Base-by-base conservation (phyloP, 2,888 invertebrate genomes). In the Cosmopolites sordidus region DNA sequence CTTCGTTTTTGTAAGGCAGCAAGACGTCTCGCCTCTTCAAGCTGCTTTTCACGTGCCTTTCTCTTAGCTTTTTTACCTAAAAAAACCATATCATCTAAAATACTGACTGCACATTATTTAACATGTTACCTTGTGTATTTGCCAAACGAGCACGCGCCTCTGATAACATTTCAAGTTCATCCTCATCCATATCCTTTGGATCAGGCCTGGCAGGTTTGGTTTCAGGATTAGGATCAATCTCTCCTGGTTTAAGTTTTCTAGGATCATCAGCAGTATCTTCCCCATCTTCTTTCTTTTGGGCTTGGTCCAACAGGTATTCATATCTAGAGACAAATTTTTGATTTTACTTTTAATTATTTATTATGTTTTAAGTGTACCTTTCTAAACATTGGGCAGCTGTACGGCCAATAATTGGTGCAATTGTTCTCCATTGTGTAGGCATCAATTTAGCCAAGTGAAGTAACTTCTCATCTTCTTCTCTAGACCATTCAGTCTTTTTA, bases 121-220 rank as follows among this genome's bases (percentile, higher is more conserved):
- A 16, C 16, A 38, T 37, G 9, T 92, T 88, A 43, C 99, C 96
- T 69, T 99, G 97, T 0, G 99, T 99, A 72, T 99, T 99, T 1
- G 99, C 99, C 45, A 99, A 79, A 69, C 99, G 86, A 1, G 99
- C 99, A 66, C 99, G 83, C 0, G 99, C 99, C 76, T 99, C 99
- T 0, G 97, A 97, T 59, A 99, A 75, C 99, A 99, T 99, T 76
- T 99, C 99, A 73, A 99, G 75, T 75, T 99, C 94, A 81, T 99
- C 98, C 83, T 99, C 98, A 75, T 99, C 99, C 99, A 99, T 99
- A 70, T 99, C 99, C 67, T 98, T 94, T 1, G 98, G 98, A 78
- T 99, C 99, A 1, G 99, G 99, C 44, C 98, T 98, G 77, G 99
- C 99, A 2, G 99, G 99, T 74, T 99, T 99, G 0, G 98, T 99